Conservation (phyloP, 2,888 invertebrate species). For the Rhogogaster chlorosoma region DNA sequence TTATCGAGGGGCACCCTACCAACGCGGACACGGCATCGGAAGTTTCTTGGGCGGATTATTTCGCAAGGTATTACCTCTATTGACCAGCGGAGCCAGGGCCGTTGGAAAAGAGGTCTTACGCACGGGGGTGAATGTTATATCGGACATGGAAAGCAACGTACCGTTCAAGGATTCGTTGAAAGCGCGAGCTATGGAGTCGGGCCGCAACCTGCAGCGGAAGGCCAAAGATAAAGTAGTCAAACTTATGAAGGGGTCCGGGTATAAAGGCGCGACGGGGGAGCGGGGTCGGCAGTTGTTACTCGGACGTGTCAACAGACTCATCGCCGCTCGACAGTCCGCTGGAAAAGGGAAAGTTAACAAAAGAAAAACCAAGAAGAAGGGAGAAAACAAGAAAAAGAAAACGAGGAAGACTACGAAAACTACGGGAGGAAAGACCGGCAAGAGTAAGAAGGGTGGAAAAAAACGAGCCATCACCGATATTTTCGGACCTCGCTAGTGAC, state of each 20-base stretch:
- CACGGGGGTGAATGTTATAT: no score
- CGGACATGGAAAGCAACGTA: no score
- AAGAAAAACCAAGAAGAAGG: not conserved
- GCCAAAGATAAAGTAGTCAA: not conserved
- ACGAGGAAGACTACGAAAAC: not conserved
- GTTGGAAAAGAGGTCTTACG: constrained; percentile 50
- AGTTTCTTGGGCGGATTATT: constrained; percentile 35
- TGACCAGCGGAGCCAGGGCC: constrained; percentile 49
- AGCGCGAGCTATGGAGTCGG: no score
- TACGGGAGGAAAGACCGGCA: not conserved
- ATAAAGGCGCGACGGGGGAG: constrained; percentile 1
- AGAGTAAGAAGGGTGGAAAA: not conserved
- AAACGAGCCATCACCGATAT: constrained; percentile 13
- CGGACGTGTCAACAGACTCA: not conserved
- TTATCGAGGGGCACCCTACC: constrained; percentile 16
- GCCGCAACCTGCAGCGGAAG: no score
- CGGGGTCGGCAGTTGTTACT: not conserved
- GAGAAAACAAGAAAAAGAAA: not conserved
- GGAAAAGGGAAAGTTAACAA: not conserved
- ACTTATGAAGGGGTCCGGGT: constrained; percentile 7
- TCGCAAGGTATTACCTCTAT: constrained; percentile 42
- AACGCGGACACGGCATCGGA: constrained; percentile 23
- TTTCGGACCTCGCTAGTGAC: constrained; percentile 1
- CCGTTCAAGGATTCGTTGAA: no score
- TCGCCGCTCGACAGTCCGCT: not conserved